phyloP scores from a whole-genome alignment of 2,113 vertebrate genomes.

The Xyrauchen texanus region DNA sequence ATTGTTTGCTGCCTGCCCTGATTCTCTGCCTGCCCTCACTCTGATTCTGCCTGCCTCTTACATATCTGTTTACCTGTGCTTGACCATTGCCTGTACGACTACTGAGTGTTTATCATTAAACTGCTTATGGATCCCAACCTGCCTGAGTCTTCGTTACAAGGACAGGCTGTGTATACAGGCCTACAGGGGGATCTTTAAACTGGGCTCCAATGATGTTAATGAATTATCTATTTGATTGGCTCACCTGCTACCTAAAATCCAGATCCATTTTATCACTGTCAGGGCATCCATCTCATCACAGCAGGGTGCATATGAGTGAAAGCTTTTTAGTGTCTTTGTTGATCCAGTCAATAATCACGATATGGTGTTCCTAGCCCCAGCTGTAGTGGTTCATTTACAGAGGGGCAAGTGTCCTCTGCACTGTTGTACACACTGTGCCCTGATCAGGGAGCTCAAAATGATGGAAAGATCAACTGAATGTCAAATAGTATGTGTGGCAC shows the following conservation, averaged over 20 bases:
- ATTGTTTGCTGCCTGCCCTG: no score
- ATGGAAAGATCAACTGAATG: slow-evolving; percentile 41
- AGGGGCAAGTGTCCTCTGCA: slow-evolving; percentile 50
- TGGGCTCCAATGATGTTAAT: slow-evolving; percentile 20
- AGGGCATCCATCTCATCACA: slow-evolving; percentile 31
- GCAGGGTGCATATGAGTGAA: slow-evolving; percentile 41
- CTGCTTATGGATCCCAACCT: no score
- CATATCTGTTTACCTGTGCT: no score
- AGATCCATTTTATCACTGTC: slow-evolving; percentile 27
- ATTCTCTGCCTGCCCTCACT: no score
- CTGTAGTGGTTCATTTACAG: slow-evolving; percentile 63
- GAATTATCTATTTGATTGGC: slow-evolving; percentile 16
- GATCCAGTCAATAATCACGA: slow-evolving; percentile 58
- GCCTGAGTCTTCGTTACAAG: no score
- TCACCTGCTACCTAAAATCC: slow-evolving; percentile 42
- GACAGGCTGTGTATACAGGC: not conserved
- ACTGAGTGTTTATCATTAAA: no score
- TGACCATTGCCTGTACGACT: no score
- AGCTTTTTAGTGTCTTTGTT: slow-evolving; percentile 50
- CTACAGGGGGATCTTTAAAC: not conserved
- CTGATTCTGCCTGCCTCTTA: no score
- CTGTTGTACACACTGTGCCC: slow-evolving; percentile 51
- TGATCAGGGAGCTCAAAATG: slow-evolving; percentile 47
- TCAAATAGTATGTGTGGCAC: slow-evolving; percentile 38
- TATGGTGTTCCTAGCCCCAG: slow-evolving; percentile 53